These are phyloP conservation scores for Arrhopalites spinosus DNA, from an alignment of 2,888 invertebrate genomes.

Conservation along the genomic window DNA sequence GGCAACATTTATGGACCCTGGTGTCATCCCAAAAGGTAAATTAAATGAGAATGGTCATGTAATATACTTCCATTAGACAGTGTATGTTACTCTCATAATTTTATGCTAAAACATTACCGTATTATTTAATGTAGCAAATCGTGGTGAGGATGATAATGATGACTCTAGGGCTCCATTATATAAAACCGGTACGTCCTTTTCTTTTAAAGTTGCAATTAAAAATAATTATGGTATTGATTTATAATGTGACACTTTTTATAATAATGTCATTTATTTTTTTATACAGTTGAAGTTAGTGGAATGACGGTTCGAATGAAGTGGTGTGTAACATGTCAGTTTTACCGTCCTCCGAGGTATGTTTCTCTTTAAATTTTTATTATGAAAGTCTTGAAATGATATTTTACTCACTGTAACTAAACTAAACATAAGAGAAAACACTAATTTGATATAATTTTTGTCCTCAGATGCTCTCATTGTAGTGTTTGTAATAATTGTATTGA, in stretches of 20 bases:
- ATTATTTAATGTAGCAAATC: conserved; percentile 71
- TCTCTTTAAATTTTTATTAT: too few species aligned
- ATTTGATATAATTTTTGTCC: too few species aligned
- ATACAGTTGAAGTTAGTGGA: conserved; percentile 91
- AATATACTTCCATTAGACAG: conserved; percentile 4
- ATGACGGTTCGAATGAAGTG: conserved; percentile 99
- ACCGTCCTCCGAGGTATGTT: conserved; percentile 83
- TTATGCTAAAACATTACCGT: background rate
- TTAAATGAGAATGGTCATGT: background rate
- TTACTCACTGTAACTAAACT: too few species aligned
- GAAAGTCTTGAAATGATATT: too few species aligned
- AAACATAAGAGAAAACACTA: too few species aligned
- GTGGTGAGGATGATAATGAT: conserved; percentile 96
- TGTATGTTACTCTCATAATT: background rate
- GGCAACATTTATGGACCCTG: conserved; percentile 99
- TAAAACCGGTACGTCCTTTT: conserved; percentile 67
- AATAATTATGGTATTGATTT: too few species aligned
- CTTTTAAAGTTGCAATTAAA: too few species aligned
- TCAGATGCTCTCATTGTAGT: conserved; percentile 95
- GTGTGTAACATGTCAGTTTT: conserved; percentile 99
- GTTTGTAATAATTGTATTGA: conserved; percentile 99
- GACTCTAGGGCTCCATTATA: conserved; percentile 95
- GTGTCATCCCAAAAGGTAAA: conserved; percentile 94
- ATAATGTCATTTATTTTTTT: too few species aligned
- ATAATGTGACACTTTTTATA: too few species aligned